Percentiles rank a stretch among this genome's conserved stretches.
These are phyloP conservation scores for Remorina albescens DNA, from an alignment of 2,797 vertebrate species.

Conservation along the genomic window DNA sequence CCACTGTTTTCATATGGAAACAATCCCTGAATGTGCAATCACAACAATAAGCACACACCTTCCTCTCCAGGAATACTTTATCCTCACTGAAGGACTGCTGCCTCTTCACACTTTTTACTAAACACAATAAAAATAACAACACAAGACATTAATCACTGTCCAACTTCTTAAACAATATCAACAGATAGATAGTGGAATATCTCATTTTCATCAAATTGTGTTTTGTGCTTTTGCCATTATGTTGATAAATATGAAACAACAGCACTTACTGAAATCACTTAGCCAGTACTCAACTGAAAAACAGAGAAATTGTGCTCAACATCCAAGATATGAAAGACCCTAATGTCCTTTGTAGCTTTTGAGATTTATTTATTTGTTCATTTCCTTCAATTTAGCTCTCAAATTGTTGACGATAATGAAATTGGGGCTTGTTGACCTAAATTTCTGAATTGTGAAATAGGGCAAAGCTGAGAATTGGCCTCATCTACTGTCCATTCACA, in stretches of 20 bases:
- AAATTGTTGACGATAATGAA: constrained; percentile 34
- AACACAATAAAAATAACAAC: neutral
- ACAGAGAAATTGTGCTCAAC: neutral
- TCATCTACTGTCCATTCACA: constrained; percentile 31
- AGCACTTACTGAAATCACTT: neutral
- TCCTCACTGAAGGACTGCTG: neutral
- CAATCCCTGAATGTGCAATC: neutral
- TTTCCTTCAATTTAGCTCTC: constrained; percentile 9
- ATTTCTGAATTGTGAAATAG: constrained; percentile 54
- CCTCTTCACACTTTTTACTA: neutral
- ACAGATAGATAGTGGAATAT: neutral
- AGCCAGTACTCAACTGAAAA: neutral
- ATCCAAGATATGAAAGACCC: neutral
- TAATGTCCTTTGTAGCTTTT: neutral
- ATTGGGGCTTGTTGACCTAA: constrained; percentile 42
- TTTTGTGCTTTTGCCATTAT: neutral
- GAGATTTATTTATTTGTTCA: too few relatives aligned
- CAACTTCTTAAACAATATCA: too few relatives aligned
- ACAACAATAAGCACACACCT: neutral
- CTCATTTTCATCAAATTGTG: neutral
- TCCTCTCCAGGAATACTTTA: neutral
- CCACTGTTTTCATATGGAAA: neutral
- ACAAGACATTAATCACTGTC: neutral
- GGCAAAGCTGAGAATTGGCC: constrained; percentile 48
- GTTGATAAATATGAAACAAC: too few relatives aligned